Percentiles rank a stretch among this genome's conserved stretches.
Evolutionary conservation across 2,888 invertebrate genomes (phyloP).

Genomic region (Tiliacea aurago): DNA sequence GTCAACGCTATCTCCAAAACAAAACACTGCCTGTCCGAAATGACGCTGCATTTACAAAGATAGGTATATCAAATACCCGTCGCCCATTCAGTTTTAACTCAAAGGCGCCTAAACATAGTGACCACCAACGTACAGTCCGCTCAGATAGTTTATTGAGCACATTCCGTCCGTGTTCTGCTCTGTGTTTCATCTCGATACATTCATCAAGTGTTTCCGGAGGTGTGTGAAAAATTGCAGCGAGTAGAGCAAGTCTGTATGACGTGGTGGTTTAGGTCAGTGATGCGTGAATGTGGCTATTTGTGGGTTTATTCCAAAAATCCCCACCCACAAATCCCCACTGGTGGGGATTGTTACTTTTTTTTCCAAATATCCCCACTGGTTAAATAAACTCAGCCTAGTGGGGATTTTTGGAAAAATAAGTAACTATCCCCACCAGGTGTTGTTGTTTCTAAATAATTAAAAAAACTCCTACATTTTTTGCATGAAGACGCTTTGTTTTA

Average conservation of each 20-base stretch:
- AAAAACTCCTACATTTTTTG: no score
- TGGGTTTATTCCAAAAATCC: no score
- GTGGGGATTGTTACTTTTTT: no score
- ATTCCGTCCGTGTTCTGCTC: slow-evolving; percentile 52
- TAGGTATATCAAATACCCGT: slow-evolving; percentile 45
- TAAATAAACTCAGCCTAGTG: no score
- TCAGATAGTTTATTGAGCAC: slow-evolving; percentile 59
- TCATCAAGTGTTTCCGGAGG: slow-evolving; percentile 57
- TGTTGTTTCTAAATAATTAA: no score
- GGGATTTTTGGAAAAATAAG: no score
- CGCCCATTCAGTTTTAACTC: slow-evolving; percentile 52
- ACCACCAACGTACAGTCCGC: slow-evolving; percentile 42
- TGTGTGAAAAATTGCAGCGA: slow-evolving; percentile 52
- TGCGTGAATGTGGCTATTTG: slow-evolving; percentile 27
- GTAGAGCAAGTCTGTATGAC: slow-evolving; percentile 18
- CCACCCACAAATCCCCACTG: no score
- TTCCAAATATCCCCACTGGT: no score
- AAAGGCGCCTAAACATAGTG: slow-evolving; percentile 60
- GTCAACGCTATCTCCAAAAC: slow-evolving; percentile 30
- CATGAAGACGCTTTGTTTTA: no score
- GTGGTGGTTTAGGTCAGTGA: slow-evolving; percentile 15
- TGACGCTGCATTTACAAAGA: slow-evolving; percentile 22
- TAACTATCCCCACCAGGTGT: no score
- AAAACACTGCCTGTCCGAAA: slow-evolving; percentile 33
- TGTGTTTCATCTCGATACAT: slow-evolving; percentile 57